Evolutionary conservation across 2,888 invertebrate species (phyloP), one percentile per base, ranked within the genome.

Genomic region (Apodemia hepburni): DNA sequence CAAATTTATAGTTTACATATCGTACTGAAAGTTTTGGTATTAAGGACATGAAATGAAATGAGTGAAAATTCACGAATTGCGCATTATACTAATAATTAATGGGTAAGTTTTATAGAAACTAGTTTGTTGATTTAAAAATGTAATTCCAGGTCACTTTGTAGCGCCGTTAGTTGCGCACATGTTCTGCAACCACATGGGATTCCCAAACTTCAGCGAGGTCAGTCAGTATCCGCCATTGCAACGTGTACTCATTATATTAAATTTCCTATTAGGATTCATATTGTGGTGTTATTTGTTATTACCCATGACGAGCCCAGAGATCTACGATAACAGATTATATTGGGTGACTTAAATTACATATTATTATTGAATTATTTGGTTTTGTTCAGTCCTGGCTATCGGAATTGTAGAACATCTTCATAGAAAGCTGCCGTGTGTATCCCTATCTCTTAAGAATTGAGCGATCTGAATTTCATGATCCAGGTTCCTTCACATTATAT

Each of bases 121-220:
- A 38, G 4, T 57, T 29, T 57, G 59, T 59, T 29, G 29, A 58
- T 47, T 38, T 2, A 38, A 11, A 15, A 51, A 17, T 58, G 9
- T 58, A 4, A 42, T 86, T 87, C 33, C 89, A 94, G 98, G 98
- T 47, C 98, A 98, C 82, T 94, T 98, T 73, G 92, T 95, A 18
- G 97, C 98, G 0, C 97, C 98, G 3, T 94, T 98, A 71, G 84
- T 97, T 17, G 98, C 96, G 1, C 99, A 99, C 83, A 96, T 97
- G 42, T 98, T 98, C 83, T 99, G 99, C 85, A 99, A 99, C 84
- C 97, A 97, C 84, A 98, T 99, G 97, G 98, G 98, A 8, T 96
- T 98, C 77, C 98, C 98, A 0, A 97, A 98, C 81, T 92, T 98
- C 69, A 92, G 93, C 3, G 97, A 88, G 68, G 80, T 92, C 6